Conservation (phyloP, 2,797 vertebrate genomes). For the Halcyon leucocephala region DNA sequence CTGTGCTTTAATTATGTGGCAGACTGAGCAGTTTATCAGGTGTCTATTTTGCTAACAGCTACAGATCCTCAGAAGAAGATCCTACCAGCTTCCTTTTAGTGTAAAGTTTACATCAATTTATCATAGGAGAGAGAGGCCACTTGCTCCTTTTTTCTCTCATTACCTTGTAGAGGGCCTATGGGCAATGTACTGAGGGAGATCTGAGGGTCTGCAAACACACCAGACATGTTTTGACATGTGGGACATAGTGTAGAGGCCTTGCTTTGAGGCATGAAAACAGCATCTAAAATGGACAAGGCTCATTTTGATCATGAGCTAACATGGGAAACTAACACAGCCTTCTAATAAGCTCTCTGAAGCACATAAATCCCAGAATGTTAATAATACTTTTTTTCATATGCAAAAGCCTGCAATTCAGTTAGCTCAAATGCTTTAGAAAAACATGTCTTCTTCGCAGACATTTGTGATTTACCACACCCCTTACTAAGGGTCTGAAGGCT, state of each 20-base stretch:
- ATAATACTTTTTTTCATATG: neutral
- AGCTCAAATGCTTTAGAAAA: constrained; percentile 18
- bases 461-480: neutral
- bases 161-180: neutral
- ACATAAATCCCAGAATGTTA: neutral
- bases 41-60: neutral
- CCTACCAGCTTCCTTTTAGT: neutral
- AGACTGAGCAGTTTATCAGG: neutral
- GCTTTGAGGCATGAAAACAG: neutral
- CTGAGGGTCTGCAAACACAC: neutral
- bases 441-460: neutral
- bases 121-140: neutral
- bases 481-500: neutral
- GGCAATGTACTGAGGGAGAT: neutral
- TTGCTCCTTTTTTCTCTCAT: neutral
- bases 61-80: neutral
- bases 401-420: neutral
- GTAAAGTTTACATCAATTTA: neutral
- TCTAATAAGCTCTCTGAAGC: neutral
- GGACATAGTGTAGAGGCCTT: neutral
- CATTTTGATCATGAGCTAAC: neutral
- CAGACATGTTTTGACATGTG: neutral
- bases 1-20: neutral
- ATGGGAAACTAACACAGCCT: neutral
- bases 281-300: neutral